These are phyloP conservation scores for Gryon sp. DNA, from an alignment of 1,140 invertebrate species.

Conservation along the genomic window DNA sequence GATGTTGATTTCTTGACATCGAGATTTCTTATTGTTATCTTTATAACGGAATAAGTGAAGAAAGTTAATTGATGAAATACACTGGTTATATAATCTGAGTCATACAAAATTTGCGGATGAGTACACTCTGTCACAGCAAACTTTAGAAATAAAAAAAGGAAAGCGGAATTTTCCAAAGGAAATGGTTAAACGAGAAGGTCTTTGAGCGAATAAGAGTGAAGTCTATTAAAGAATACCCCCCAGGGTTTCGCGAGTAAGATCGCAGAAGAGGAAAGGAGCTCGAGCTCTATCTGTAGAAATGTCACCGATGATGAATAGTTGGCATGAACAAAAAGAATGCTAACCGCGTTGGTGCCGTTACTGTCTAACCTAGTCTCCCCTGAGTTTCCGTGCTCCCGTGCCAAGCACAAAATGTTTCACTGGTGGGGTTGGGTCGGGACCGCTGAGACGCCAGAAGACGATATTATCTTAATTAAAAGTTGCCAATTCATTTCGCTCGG, in stretches of 20 bases:
- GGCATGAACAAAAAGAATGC: slow-evolving; percentile 80
- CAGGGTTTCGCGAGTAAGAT: slow-evolving; percentile 63
- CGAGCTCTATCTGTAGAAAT: slow-evolving; percentile 78
- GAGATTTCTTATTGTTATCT: too few species aligned
- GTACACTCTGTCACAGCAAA: neutral
- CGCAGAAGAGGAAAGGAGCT: slow-evolving; percentile 57
- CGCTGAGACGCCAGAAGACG: slow-evolving; percentile 66
- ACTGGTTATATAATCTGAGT: neutral
- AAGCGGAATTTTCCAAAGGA: slow-evolving; percentile 18
- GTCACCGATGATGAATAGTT: slow-evolving; percentile 81
- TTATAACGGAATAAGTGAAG: too few species aligned
- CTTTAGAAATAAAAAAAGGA: neutral
- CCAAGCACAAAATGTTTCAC: slow-evolving; percentile 52
- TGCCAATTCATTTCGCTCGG: slow-evolving; percentile 78
- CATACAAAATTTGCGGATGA: too few species aligned
- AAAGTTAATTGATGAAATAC: too few species aligned
- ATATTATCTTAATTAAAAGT: slow-evolving; percentile 81
- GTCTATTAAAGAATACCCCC: slow-evolving; percentile 74
- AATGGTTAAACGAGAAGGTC: slow-evolving; percentile 10
- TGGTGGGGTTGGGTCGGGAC: slow-evolving; percentile 51
- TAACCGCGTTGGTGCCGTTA: slow-evolving; percentile 70
- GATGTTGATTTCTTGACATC: too few species aligned
- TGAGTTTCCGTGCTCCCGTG: slow-evolving; percentile 36
- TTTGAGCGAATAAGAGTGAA: slow-evolving; percentile 32
- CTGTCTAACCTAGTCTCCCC: slow-evolving; percentile 66